A percentile compares a stretch with the other conserved stretches of the same genome.
Evolutionary conservation across 2,113 vertebrate genomes (phyloP).

Genomic region (Stegostoma tigrinum): DNA sequence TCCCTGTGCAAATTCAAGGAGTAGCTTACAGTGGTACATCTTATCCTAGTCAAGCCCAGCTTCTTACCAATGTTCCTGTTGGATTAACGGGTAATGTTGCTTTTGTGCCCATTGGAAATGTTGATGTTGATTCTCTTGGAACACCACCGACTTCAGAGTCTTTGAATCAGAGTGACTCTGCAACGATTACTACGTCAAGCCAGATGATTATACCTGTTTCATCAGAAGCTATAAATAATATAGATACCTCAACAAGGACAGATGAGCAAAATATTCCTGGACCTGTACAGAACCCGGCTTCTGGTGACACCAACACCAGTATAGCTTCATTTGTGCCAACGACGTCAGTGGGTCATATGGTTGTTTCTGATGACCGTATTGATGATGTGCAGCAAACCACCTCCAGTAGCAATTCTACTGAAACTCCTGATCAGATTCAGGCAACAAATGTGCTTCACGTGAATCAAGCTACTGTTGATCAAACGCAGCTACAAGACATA

Average conservation of each 20-base stretch:
- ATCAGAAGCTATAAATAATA: slow-evolving; percentile 75
- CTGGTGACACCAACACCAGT: slow-evolving; percentile 73
- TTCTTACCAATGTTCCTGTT: slow-evolving; percentile 93
- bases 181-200: slow-evolving; percentile 63
- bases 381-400: slow-evolving; percentile 81
- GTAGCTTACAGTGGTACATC: slow-evolving; percentile 84
- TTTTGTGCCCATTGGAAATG: slow-evolving; percentile 96
- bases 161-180: slow-evolving; percentile 91
- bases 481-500: slow-evolving; percentile 79
- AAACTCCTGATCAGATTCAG: slow-evolving; percentile 66
- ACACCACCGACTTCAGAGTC: slow-evolving; percentile 87
- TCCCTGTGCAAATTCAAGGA: slow-evolving; percentile 74
- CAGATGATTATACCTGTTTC: slow-evolving; percentile 78
- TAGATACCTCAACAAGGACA: slow-evolving; percentile 78
- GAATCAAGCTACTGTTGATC: slow-evolving; percentile 73
- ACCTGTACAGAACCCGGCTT: slow-evolving; percentile 51
- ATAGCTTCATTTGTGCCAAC: slow-evolving; percentile 95
- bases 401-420: slow-evolving; percentile 63
- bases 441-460: slow-evolving; percentile 76
- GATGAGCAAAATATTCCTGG: slow-evolving; percentile 74
- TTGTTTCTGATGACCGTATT: slow-evolving; percentile 74
- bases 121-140: slow-evolving; percentile 95
- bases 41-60: slow-evolving; percentile 90
- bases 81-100: slow-evolving; percentile 96
- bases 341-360: slow-evolving; percentile 81